Conservation (phyloP, 2,797 vertebrate genomes). For the Taeniopygia guttata region DNA sequence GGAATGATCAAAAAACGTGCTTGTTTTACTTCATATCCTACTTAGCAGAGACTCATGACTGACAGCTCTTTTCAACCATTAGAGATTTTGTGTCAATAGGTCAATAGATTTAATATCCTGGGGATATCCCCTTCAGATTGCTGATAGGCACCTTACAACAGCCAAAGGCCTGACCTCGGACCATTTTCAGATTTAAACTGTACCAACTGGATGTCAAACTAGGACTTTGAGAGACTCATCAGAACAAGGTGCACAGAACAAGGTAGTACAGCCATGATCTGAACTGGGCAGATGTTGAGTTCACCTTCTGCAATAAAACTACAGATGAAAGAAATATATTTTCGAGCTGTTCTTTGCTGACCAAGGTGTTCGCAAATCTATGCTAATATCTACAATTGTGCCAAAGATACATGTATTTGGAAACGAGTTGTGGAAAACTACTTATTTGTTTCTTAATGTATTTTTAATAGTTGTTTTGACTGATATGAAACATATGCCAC, state of each 20-base stretch:
- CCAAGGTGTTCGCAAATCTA: background rate
- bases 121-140: conserved; percentile 26
- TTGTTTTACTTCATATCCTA: conserved; percentile 19
- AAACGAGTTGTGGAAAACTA: background rate
- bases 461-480: background rate
- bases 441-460: background rate
- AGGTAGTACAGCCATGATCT: background rate
- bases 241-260: background rate
- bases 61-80: conserved; percentile 31
- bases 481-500: background rate
- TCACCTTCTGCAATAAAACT: background rate
- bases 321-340: background rate
- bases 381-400: background rate
- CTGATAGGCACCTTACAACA: background rate
- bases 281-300: background rate
- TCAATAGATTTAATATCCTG: conserved; percentile 59
- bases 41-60: background rate
- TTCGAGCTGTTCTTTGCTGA: background rate
- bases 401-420: background rate
- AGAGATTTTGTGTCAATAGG: conserved; percentile 44
- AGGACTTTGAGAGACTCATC: conserved; percentile 13
- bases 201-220: background rate
- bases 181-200: background rate
- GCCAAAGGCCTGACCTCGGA: background rate
- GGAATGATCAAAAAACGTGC: background rate